phyloP scores from a whole-genome alignment of 1,140 invertebrate species.

The Cepaea nemoralis region DNA sequence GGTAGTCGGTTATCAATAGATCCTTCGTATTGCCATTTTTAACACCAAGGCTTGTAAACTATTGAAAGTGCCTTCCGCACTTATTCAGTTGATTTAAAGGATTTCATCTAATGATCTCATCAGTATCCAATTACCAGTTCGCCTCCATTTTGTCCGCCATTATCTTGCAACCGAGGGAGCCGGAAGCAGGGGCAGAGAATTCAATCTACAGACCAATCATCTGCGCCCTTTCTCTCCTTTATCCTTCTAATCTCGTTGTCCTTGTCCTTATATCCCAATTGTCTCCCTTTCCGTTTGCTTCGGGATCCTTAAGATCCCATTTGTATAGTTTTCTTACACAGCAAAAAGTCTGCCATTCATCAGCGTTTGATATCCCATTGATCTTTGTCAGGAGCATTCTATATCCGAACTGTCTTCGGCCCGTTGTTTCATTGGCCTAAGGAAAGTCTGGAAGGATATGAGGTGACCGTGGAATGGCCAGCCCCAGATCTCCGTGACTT shows the following conservation, averaged over 20 bases:
- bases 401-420: neutral
- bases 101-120: constrained; percentile 23
- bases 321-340: constrained; percentile 14
- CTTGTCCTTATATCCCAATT: constrained; percentile 27
- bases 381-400: neutral
- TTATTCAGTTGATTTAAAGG: constrained; percentile 25
- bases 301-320: constrained; percentile 19
- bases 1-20: too few relatives aligned
- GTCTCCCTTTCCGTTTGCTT: neutral
- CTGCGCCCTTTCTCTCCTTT: constrained; percentile 14
- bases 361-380: constrained; percentile 17
- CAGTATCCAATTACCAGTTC: constrained; percentile 32
- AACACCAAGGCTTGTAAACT: neutral
- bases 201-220: constrained; percentile 32
- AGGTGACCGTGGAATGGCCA: neutral
- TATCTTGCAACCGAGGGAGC: constrained; percentile 13
- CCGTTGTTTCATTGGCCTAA: neutral
- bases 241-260: constrained; percentile 32
- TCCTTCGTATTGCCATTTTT: neutral
- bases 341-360: constrained; percentile 16
- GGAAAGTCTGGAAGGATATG: neutral
- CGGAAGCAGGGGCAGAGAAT: constrained; percentile 33
- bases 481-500: neutral
- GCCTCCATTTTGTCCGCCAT: constrained; percentile 32
- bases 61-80: neutral